These are phyloP conservation scores for Alexandromys fortis DNA, from an alignment of 2,113 vertebrate species.

Conservation along the genomic window DNA sequence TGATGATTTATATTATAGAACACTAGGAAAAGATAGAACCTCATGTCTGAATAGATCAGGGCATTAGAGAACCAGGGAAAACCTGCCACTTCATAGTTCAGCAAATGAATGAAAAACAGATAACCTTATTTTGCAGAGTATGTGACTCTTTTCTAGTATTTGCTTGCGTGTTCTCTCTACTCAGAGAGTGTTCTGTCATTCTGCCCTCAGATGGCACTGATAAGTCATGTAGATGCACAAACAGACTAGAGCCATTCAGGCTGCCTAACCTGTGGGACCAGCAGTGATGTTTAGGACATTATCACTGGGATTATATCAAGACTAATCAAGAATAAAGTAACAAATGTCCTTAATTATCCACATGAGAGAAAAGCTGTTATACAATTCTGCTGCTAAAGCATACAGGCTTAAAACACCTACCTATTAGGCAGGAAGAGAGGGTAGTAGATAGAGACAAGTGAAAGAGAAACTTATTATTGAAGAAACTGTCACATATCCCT, in stretches of 20 bases:
- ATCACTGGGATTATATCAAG: neutral
- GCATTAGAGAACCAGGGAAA: neutral
- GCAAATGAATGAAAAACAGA: neutral
- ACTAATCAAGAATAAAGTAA: neutral
- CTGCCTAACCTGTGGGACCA: neutral
- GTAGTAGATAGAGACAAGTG: neutral
- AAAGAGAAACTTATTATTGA: neutral
- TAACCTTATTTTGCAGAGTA: neutral
- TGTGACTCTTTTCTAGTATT: neutral
- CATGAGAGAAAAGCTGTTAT: neutral
- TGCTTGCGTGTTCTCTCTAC: neutral
- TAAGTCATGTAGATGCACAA: conserved; percentile 8
- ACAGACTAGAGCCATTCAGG: neutral
- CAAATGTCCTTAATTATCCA: neutral
- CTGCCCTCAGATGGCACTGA: neutral
- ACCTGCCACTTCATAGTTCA: neutral
- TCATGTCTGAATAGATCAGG: neutral
- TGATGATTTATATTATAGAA: neutral
- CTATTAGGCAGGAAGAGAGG: neutral
- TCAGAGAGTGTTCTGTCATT: neutral
- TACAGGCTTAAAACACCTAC: neutral
- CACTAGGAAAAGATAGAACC: neutral
- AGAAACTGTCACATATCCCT: neutral
- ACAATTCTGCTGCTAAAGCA: neutral
- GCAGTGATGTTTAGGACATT: neutral